Percentiles rank a stretch among this genome's conserved stretches.
Conservation (phyloP, 2,113 vertebrate genomes). For the Nothobranchius kuhntae region DNA sequence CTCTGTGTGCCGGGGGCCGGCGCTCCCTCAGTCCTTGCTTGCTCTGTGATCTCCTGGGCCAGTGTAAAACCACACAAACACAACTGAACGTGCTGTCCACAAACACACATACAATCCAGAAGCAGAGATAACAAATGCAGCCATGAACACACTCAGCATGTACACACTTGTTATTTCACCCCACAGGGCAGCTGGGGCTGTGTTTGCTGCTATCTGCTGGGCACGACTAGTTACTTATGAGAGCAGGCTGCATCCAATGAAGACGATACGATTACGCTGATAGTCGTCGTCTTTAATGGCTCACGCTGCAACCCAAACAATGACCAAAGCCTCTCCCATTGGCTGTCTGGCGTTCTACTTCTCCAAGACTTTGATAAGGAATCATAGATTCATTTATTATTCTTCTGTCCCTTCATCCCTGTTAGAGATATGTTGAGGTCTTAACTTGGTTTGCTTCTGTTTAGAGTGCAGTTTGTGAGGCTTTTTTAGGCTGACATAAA, state of each 20-base stretch:
- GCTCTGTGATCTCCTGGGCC: constrained; percentile 69
- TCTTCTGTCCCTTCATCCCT: constrained; percentile 38
- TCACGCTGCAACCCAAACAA: constrained; percentile 7
- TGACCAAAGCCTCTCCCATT: constrained; percentile 10
- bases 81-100: not conserved
- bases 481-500: constrained; percentile 50
- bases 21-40: constrained; percentile 50
- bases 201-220: constrained; percentile 55
- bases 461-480: constrained; percentile 36
- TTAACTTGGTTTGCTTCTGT: constrained; percentile 28
- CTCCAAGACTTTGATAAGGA: constrained; percentile 43
- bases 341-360: constrained; percentile 21
- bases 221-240: constrained; percentile 44
- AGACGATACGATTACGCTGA: constrained; percentile 51
- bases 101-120: constrained; percentile 32
- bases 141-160: constrained; percentile 39
- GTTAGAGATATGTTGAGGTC: constrained; percentile 23
- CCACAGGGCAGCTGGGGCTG: constrained; percentile 30
- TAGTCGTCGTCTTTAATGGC: constrained; percentile 17
- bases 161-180: constrained; percentile 55
- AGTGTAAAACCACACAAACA: constrained; percentile 50
- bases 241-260: constrained; percentile 35
- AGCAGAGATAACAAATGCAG: constrained; percentile 65
- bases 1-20: constrained; percentile 69
- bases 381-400: constrained; percentile 55